Base-by-base conservation (phyloP, 2,113 vertebrate genomes). In the Vombatus ursinus region DNA sequence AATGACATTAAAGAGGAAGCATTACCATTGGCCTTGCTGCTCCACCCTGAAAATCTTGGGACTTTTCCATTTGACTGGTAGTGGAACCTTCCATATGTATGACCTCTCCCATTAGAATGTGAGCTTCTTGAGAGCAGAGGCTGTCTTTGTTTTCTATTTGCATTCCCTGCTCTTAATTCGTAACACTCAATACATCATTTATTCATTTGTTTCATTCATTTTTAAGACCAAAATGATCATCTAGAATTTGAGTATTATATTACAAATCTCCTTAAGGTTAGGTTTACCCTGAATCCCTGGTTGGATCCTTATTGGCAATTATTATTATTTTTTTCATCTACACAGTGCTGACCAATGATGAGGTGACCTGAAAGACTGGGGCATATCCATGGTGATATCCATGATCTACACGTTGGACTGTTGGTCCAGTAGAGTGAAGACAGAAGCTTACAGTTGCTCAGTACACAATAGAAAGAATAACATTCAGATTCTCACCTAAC, bases 221-320 rank as follows among this genome's bases (percentile, higher is more conserved):
- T 44, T 77, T 77, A 44, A 84, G 68, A 84, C 7, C 7, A 44
- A 84, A 84, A 44, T 44, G 16, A 84, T 84, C 68, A 84, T 44
- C 68, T 44, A 84, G n/a, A n/a, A 44, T 84, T 84, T 84, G 16
- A 68, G 11, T 68, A 44, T 84, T 44, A 84, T 26, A 50, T 47
- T 92, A 84, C 5, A 23, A 37, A 93, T 47, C 9, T 8, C 90
- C 93, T 92, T 94, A 19, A 52, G 91, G 26, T 90, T 90, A 95
- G 37, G 90, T 57, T 93, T 52, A 54, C 47, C 90, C 52, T 3
- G 0, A 89, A 54, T 84, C 23, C 77, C 93, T 97, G 91, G 50
- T 93, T 91, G 94, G 93, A 54, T 53, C 95, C 92, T 94, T 53
- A 89, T 92, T 91, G 92, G 1, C 94, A 95, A 97, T 95, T 96